Evolutionary conservation across 2,797 vertebrate species (phyloP).

Genomic region (Centropyge bicolor): DNA sequence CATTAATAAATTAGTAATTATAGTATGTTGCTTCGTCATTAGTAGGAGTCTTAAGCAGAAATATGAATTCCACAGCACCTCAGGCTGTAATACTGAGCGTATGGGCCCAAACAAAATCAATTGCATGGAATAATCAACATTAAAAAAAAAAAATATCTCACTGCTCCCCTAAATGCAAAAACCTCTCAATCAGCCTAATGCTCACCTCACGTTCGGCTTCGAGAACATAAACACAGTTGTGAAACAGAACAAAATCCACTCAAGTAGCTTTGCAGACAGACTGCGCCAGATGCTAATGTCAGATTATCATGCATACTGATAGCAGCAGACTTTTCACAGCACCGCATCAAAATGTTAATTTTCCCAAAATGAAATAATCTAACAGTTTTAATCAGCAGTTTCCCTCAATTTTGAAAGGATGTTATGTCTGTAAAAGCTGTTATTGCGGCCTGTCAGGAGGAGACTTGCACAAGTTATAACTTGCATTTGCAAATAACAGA

Average conservation of each 20-base stretch:
- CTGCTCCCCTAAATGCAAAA: background rate
- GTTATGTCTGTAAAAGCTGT: constrained; percentile 23
- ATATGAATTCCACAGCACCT: background rate
- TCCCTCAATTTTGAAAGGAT: constrained; percentile 19
- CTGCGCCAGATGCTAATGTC: constrained; percentile 48
- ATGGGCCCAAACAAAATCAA: background rate
- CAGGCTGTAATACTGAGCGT: background rate
- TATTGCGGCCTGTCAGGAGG: background rate
- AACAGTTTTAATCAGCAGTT: constrained; percentile 53
- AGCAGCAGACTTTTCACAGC: constrained; percentile 41
- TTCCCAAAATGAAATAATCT: constrained; percentile 46
- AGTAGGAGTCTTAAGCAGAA: background rate
- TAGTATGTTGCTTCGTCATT: background rate
- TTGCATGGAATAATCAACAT: background rate
- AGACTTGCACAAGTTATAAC: constrained; percentile 18
- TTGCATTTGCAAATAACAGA: background rate
- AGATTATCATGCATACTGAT: constrained; percentile 52
- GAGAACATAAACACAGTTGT: constrained; percentile 35
- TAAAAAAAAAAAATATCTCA: background rate
- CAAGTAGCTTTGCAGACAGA: constrained; percentile 18
- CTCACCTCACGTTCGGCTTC: constrained; percentile 34
- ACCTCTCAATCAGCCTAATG: constrained; percentile 28
- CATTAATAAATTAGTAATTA: constrained; percentile 1
- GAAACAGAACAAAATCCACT: constrained; percentile 15
- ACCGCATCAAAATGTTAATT: constrained; percentile 56